phyloP scores from a whole-genome alignment of 2,113 vertebrate genomes.

The Saguinus midas region DNA sequence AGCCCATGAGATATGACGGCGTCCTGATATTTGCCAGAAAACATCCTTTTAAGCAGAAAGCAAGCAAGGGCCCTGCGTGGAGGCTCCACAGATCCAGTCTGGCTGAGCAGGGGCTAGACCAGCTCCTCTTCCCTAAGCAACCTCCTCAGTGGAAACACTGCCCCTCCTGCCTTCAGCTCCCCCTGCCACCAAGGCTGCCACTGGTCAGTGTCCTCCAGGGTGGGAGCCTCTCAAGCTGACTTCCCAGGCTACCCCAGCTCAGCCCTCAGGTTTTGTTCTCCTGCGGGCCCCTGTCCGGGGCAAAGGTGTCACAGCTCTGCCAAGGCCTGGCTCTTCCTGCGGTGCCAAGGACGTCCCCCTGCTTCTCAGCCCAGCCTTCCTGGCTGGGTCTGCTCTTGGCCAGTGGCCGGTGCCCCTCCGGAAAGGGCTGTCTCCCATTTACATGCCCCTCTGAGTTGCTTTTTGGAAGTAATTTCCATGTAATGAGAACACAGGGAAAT shows the following conservation, averaged over 20 bases:
- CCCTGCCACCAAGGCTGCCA: background rate
- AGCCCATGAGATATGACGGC: slow-evolving; percentile 1
- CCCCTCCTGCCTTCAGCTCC: background rate
- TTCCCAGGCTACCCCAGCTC: background rate
- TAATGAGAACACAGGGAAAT: slow-evolving; percentile 42
- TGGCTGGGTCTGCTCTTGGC: fast-evolving
- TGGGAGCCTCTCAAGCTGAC: background rate
- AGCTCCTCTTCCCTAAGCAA: slow-evolving; percentile 70
- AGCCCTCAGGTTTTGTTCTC: background rate
- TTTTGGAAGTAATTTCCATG: background rate
- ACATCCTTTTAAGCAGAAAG: fast-evolving
- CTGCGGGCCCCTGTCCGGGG: fast-evolving
- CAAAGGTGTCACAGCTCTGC: background rate
- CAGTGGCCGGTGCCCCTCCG: background rate
- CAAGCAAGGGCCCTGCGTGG: background rate
- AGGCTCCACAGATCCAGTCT: slow-evolving; percentile 51
- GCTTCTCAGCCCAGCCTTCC: background rate
- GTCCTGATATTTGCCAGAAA: background rate
- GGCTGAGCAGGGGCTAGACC: slow-evolving; percentile 64
- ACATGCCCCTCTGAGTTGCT: background rate
- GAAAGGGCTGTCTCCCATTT: background rate
- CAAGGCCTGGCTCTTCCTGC: background rate
- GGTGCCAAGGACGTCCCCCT: background rate
- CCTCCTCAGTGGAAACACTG: slow-evolving; percentile 38
- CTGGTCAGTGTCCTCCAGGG: fast-evolving